phyloP scores from a whole-genome alignment of 92 coral and sea anemone species.

The Pocillopora grandis region DNA sequence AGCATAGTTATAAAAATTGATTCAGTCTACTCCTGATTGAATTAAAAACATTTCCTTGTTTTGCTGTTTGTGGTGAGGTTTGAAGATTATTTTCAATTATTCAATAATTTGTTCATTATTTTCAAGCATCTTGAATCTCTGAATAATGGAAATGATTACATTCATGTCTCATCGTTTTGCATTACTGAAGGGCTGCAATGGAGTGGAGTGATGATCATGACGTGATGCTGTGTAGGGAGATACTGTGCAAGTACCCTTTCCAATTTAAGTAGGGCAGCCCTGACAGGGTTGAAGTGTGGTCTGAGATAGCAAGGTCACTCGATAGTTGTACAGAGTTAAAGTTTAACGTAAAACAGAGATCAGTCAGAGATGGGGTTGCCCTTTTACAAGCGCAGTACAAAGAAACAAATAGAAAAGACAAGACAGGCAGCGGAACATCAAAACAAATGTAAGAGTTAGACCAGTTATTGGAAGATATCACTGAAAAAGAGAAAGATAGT shows the following conservation, averaged over 20 bases:
- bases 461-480: constrained; percentile 50
- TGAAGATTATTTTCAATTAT: neutral
- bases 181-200: constrained; percentile 19
- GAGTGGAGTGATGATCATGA: constrained; percentile 48
- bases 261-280: constrained; percentile 46
- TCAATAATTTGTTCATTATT: neutral
- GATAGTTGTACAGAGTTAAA: constrained; percentile 31
- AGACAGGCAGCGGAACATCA: constrained; percentile 47
- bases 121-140: neutral
- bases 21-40: neutral
- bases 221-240: constrained; percentile 31
- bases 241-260: constrained; percentile 31
- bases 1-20: too few species aligned
- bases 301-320: constrained; percentile 32
- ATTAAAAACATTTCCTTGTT: constrained; percentile 21
- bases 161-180: constrained; percentile 2
- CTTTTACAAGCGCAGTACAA: constrained; percentile 42
- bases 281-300: constrained; percentile 53
- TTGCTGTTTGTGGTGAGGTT: neutral
- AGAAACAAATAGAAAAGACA: constrained; percentile 45
- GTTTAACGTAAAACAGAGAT: constrained; percentile 46
- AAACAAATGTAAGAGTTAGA: constrained; percentile 46
- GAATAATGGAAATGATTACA: neutral
- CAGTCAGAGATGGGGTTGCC: constrained; percentile 56
- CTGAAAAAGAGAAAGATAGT: constrained; percentile 26